Evolutionary conservation across 2,797 vertebrate genomes (phyloP), one percentile per base, ranked within the genome.

Genomic region (Ctenopoma kingsleyae): DNA sequence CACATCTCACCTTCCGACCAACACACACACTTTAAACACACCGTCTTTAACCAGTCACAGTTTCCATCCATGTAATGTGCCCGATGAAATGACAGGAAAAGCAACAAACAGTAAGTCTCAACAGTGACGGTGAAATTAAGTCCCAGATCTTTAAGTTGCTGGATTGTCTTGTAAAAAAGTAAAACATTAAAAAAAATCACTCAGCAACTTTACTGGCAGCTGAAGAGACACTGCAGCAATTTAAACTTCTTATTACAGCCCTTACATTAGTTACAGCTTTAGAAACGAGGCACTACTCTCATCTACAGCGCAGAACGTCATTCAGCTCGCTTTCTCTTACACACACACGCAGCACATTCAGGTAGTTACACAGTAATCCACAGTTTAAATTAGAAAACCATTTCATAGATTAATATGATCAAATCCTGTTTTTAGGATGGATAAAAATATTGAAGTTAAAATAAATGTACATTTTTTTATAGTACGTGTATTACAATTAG

Each of bases 261-360:
- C 73, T 78, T 70, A 60, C 5, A 76, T 72, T 70, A 80, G 41
- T 70, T 73, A 69, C 44, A 86, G 66, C 70, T 84, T 75, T 49
- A 71, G 58, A 73, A 84, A 81, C 40, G 74, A 87, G 86, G 86
- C 89, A 87, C 80, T 85, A 81, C 57, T 61, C 38, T 76, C 36
- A 46, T 65, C 76, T 43, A 84, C 61, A 79, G 61, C 5, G 1
- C 67, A 78, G 50, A 77, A 52, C 62, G 56, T 17, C 57, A 13
- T 19, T 46, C 43, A 17, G 3, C 46, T 16, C 48, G 54, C 20
- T 30, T 25, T 27, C 30, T 35, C 62, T 54, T 47, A 17, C 25
- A 17, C 52, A 17, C 67, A 15, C 32, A 10, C 49, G 20, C 51
- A 49, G 50, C 19, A 20, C 44, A 4, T 75, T 80, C 55, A 74